These are phyloP conservation scores for Eriosoma lanigerum DNA, from an alignment of 1,140 invertebrate genomes.

Conservation along the genomic window DNA sequence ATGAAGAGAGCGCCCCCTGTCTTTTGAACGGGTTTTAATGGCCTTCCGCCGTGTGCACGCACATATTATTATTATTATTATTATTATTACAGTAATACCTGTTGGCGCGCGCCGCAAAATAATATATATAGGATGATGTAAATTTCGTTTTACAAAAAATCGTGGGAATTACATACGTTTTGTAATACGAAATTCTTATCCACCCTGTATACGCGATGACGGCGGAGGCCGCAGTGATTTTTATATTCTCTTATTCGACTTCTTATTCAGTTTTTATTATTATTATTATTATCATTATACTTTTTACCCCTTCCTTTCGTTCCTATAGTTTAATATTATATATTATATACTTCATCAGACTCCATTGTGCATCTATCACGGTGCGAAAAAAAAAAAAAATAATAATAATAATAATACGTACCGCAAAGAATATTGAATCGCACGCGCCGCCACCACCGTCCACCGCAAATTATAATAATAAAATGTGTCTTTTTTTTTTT, in stretches of 20 bases:
- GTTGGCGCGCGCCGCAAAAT: constrained; percentile 19
- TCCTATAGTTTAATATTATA: not conserved
- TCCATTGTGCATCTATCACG: constrained; percentile 41
- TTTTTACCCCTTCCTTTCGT: not conserved
- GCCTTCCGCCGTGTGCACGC: not conserved
- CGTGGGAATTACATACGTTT: too few species aligned
- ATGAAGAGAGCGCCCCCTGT: constrained; percentile 34
- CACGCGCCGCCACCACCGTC: not conserved
- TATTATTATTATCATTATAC: constrained; percentile 17
- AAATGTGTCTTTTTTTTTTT: not conserved
- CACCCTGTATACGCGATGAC: not conserved
- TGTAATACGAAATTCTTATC: not conserved
- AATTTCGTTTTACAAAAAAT: too few species aligned
- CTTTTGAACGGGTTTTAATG: constrained; percentile 44
- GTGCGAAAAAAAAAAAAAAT: not conserved
- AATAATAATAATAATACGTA: not conserved
- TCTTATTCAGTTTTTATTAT: not conserved
- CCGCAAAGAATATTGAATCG: constrained; percentile 24
- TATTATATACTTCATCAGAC: not conserved
- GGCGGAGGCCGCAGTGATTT: constrained; percentile 1
- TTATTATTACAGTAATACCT: not conserved
- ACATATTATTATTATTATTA: not conserved
- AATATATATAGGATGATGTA: not conserved
- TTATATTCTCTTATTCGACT: constrained; percentile 15
- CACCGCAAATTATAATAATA: not conserved